Evolutionary conservation across 2,888 invertebrate genomes (phyloP), one percentile per base, ranked within the genome.

Genomic region (Heteromurus nitidus): DNA sequence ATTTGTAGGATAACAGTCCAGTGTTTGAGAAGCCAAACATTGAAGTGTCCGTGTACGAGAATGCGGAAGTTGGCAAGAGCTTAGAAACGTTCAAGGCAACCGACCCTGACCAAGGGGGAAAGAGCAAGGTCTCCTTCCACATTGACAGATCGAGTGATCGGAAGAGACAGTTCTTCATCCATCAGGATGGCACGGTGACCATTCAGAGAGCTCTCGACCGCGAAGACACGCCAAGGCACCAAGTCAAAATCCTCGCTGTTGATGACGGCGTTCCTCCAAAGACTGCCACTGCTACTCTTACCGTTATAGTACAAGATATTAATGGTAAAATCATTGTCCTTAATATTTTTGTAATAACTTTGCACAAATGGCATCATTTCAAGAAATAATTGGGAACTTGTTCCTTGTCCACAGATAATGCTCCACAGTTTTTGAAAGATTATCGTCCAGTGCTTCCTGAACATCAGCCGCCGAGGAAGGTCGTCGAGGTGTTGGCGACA

Each of bases 71-170:
- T 72, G 97, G 97, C 26, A 96, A 95, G 86, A 94, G 93, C 85
- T 91, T 99, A 87, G 97, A 97, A 89, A 95, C 95, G 20, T 99
- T 99, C 90, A 95, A 95, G 89, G 98, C 98, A 1, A 95, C 95
- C 11, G 99, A 99, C 91, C 96, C 95, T 1, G 99, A 99, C 90
- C 97, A 97, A 90, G 95, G 96, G 24, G 96, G 96, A 22, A 96
- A 95, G 88, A 96, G 96, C 89, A 95, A 95, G 90, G 88, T 89
- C 0, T 95, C 95, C 0, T 97, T 96, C 88, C 95, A 95, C 16
- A 97, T 98, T 87, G 97, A 97, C 89, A 92, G 97, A 85, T 93
- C 94, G 16, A 97, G 97, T 1, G 98, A 98, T 89, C 92, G 97
- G 82, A 96, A 96, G 89, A 91, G 97, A 60, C 97, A 98, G 89